These are phyloP conservation scores for Drosophila incognita DNA, from an alignment of 2,888 invertebrate genomes.

Conservation along the genomic window DNA sequence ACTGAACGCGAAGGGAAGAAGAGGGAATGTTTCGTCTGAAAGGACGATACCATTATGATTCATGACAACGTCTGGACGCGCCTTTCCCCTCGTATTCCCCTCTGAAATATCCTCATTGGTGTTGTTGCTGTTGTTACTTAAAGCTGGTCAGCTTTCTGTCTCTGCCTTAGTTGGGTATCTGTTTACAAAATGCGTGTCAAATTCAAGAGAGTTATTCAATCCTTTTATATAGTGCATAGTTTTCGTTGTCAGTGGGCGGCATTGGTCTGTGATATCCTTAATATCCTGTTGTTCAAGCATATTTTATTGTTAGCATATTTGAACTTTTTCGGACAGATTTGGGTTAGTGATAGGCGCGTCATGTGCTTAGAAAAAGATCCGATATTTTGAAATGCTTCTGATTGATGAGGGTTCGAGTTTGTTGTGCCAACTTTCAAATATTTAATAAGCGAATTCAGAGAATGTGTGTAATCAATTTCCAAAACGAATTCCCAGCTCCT, in stretches of 20 bases:
- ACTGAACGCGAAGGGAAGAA: neutral
- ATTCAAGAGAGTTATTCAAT: slow-evolving; percentile 75
- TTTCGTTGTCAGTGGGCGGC: slow-evolving; percentile 40
- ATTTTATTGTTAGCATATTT: slow-evolving; percentile 51
- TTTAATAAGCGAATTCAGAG: slow-evolving; percentile 14
- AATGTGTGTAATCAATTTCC: slow-evolving; percentile 33
- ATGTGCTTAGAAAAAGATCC: slow-evolving; percentile 20
- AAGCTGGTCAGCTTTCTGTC: slow-evolving; percentile 45
- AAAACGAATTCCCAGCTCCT: neutral
- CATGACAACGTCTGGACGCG: slow-evolving; percentile 68
- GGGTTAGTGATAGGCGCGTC: slow-evolving; percentile 45
- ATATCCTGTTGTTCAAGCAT: slow-evolving; percentile 43
- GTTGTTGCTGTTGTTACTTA: slow-evolving; percentile 54
- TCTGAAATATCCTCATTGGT: neutral
- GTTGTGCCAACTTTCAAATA: slow-evolving; percentile 28
- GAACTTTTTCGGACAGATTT: slow-evolving; percentile 50
- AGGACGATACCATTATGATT: slow-evolving; percentile 69
- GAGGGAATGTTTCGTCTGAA: slow-evolving; percentile 15
- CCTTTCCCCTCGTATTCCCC: slow-evolving; percentile 13
- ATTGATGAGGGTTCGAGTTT: slow-evolving; percentile 56
- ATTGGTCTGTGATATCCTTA: slow-evolving; percentile 32
- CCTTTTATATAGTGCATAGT: slow-evolving; percentile 64
- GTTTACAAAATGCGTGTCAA: slow-evolving; percentile 76
- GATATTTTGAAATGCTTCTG: slow-evolving; percentile 32
- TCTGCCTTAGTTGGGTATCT: slow-evolving; percentile 39